Base-by-base conservation (phyloP, 2,888 invertebrate genomes). In the Petrophora chlorosata region DNA sequence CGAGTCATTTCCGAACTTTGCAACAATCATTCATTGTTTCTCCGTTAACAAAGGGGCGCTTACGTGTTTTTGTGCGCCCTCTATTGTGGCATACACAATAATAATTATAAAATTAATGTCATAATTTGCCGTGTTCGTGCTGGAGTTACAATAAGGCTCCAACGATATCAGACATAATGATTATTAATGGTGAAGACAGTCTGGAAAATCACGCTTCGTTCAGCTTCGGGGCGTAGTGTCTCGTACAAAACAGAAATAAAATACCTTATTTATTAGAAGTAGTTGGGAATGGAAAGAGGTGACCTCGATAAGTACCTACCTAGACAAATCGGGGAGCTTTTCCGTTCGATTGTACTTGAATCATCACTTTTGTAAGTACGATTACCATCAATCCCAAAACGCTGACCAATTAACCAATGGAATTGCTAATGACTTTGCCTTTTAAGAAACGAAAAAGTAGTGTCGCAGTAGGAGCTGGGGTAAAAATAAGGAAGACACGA, bases 71-170 rank as follows among this genome's bases (percentile, higher is more conserved):
- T 76, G 72, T 72, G 70, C 70, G 55, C 65, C 61, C 61, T 68
- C 78, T 73, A 77, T 83, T 83, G 81, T 82, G 65, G 61, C 59
- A 62, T 63, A 63, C 70, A 75, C 71, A 77, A 79, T 79, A 79
- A 81, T 81, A 76, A 84, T 82, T 80, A 82, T 76, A 79, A 79
- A 82, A 81, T 82, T 77, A 81, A 82, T 80, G 82, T 80, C 82
- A 82, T 83, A 84, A 85, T 83, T 83, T 82, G 74, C 71, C 65
- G 65, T 71, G 68, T 68, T 73, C 71, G 62, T 67, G 62, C 61
- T 65, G 61, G 62, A 63, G 58, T 63, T 65, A 73, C 70, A 76
- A 75, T 73, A 67, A 33, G 73, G 73, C 76, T 64, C 63, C 52
- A 51, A 66, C 70, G 64, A 72, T 83, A 80, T 76, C 74, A 75